Percentiles rank a stretch among this genome's conserved stretches.
Evolutionary conservation across 23 tunicate species (phyloP).

Genomic region (Diplosoma virens): DNA sequence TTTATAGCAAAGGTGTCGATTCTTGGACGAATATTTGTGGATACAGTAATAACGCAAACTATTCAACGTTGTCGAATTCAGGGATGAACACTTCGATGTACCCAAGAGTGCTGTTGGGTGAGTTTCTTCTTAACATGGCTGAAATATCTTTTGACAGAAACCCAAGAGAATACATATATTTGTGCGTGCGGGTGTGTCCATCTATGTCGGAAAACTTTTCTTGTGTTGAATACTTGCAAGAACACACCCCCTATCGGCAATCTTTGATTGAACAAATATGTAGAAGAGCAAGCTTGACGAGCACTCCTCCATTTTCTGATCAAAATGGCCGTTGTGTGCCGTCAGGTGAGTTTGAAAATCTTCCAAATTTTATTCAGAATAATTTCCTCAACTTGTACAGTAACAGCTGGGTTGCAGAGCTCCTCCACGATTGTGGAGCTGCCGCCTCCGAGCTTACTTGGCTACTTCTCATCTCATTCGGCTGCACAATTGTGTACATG

Average conservation of each 20-base stretch:
- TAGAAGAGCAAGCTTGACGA: not conserved
- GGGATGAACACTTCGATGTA: slow-evolving; percentile 50
- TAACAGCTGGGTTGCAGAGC: slow-evolving; percentile 53
- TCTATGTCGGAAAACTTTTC: slow-evolving; percentile 22
- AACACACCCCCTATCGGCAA: slow-evolving; percentile 8
- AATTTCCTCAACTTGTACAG: slow-evolving; percentile 58
- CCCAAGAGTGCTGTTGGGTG: slow-evolving; percentile 32
- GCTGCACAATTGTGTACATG: slow-evolving; percentile 47
- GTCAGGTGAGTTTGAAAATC: not conserved
- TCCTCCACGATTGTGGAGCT: slow-evolving; percentile 62
- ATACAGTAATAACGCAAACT: slow-evolving; percentile 10
- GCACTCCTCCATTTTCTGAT: slow-evolving; percentile 31
- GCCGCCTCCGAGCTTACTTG: slow-evolving; percentile 84
- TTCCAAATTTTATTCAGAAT: slow-evolving; percentile 52
- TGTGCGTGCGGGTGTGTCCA: slow-evolving; percentile 68
- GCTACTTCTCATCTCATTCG: slow-evolving; percentile 58
- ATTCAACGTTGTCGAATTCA: slow-evolving; percentile 17
- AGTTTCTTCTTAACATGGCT: slow-evolving; percentile 46
- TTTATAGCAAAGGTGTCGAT: slow-evolving; percentile 64
- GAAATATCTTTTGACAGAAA: not conserved
- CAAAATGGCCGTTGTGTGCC: slow-evolving; percentile 69
- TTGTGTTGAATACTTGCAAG: slow-evolving; percentile 41
- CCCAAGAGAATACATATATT: not conserved
- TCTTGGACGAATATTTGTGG: slow-evolving; percentile 83
- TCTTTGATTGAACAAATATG: not conserved